A percentile compares a stretch with the other conserved stretches of the same genome.
These are phyloP conservation scores for Lasioglossum marginatum DNA, from an alignment of 2,888 invertebrate genomes.

Conservation along the genomic window DNA sequence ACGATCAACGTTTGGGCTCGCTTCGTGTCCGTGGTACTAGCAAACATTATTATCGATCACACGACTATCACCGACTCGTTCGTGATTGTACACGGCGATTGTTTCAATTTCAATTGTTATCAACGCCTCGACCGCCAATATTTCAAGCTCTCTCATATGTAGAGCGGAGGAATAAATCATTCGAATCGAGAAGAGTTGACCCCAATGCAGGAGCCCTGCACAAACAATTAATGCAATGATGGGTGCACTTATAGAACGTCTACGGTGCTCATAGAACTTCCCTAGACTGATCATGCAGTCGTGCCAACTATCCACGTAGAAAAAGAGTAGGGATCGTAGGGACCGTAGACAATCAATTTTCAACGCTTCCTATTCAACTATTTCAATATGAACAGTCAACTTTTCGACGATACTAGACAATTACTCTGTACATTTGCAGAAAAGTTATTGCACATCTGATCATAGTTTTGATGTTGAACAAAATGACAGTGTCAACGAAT, in stretches of 20 bases:
- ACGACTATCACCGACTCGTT: constrained; percentile 46
- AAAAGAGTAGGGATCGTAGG: too few relatives aligned
- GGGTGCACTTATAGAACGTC: constrained; percentile 42
- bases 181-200: constrained; percentile 70
- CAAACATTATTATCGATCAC: constrained; percentile 67
- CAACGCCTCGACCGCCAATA: constrained; percentile 51
- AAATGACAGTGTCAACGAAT: not conserved
- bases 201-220: constrained; percentile 65
- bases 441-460: not conserved
- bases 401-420: too few relatives aligned
- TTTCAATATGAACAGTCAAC: too few relatives aligned
- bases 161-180: constrained; percentile 68
- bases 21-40: constrained; percentile 51
- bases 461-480: not conserved
- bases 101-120: constrained; percentile 52
- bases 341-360: not conserved
- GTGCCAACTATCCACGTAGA: not conserved
- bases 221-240: constrained; percentile 61
- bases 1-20: constrained; percentile 63
- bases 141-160: constrained; percentile 62
- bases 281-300: not conserved
- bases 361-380: too few relatives aligned
- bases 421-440: not conserved
- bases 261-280: constrained; percentile 18
- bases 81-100: constrained; percentile 51